Conservation (phyloP, 2,888 invertebrate species). For the Julus scanicus region DNA sequence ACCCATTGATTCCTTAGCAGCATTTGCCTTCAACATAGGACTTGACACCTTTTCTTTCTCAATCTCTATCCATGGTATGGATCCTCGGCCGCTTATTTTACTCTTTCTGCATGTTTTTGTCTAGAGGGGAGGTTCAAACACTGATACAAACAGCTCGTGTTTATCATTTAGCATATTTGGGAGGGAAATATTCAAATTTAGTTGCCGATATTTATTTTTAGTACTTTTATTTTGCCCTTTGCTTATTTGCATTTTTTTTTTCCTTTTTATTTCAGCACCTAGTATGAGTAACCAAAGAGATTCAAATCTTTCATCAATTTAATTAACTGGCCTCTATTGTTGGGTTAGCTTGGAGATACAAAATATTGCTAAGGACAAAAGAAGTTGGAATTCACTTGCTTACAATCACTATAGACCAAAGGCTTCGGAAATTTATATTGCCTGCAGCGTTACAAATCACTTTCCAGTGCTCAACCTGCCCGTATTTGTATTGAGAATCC, state of each 20-base stretch:
- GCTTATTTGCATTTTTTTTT: conserved; percentile 13
- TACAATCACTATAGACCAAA: conserved; percentile 3
- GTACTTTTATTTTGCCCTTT: background rate
- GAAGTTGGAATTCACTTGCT: conserved; percentile 31
- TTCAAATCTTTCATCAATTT: conserved; percentile 23
- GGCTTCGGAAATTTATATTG: background rate
- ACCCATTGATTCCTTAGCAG: conserved; percentile 35
- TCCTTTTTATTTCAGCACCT: conserved; percentile 48
- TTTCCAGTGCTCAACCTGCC: background rate
- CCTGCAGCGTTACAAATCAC: background rate
- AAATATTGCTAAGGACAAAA: conserved; percentile 36
- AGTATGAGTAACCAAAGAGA: conserved; percentile 50
- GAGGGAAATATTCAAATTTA: background rate
- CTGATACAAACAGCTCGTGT: background rate
- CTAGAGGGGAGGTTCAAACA: background rate
- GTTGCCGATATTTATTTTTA: background rate
- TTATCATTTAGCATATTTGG: background rate
- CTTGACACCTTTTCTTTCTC: conserved; percentile 48
- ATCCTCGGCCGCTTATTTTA: conserved; percentile 36
- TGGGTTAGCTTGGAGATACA: conserved; percentile 47
- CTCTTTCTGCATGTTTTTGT: background rate
- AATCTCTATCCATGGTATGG: conserved; percentile 49
- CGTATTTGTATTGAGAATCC: no score
- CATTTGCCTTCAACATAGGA: conserved; percentile 43
- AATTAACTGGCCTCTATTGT: conserved; percentile 43